Evolutionary conservation across 2,113 vertebrate genomes (phyloP), one percentile per base, ranked within the genome.

Genomic region (Phalacrocorax pelagicus): DNA sequence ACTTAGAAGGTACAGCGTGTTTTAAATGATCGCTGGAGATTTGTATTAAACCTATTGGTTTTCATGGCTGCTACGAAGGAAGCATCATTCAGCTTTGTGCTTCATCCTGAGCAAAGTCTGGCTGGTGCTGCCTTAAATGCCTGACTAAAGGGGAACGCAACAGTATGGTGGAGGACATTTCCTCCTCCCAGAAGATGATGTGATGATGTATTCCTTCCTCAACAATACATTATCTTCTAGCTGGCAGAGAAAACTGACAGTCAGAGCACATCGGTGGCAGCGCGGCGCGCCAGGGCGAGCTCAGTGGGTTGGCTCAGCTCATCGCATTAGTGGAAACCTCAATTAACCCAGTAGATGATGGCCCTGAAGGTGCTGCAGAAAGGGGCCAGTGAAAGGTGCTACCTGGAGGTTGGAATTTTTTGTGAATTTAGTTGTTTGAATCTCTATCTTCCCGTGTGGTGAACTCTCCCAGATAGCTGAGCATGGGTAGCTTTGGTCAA

Each of bases 401-500:
- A 2, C 42, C 27, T 3, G 36, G 40, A 18, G 62, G 67, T 67
- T 85, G 36, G 11, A 1, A 11, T 7, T 7, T 21, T 12, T 34
- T 10, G 30, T 8, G 47, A 16, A 6, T 38, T 21, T 10, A 8
- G 24, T 4, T 36, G 27, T 17, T 54, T 24, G 16, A 20, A 5
- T 40, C 23, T 52, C 44, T 38, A 0, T 26, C 15, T 47, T 36
- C 22, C 72, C 9, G 1, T 22, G 12, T 15, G 73, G 44, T 15
- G 18, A 72, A 9, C 69, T 62, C 12, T 62, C 14, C 38, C 8
- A 1, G 19, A 1, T 2, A 30, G 42, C 38, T 47, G 49, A 12
- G 54, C n/a, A 1, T 1, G 38, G 72, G 0, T 30, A 4, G 20
- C 24, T 7, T 4, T 30, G 55, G 19, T 11, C 13, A 42, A 16